Conservation (phyloP, 2,797 vertebrate species). For the Apogon hyalosoma region DNA sequence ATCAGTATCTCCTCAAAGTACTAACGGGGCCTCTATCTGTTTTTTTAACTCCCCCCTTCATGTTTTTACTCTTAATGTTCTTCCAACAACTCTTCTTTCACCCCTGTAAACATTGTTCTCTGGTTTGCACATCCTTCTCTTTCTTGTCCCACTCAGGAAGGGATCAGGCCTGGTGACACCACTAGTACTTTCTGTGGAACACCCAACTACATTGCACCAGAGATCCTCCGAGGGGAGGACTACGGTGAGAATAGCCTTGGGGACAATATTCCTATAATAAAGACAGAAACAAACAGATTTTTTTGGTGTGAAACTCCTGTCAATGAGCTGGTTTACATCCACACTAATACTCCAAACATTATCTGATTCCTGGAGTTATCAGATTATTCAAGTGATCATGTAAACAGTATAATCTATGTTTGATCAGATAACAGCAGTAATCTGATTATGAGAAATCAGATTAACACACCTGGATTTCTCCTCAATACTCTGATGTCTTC, state of each 20-base stretch:
- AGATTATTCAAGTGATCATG: no score
- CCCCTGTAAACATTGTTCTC: neutral
- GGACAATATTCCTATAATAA: neutral
- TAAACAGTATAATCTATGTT: no score
- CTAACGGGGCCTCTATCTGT: constrained; percentile 1
- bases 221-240: constrained; percentile 97
- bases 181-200: constrained; percentile 99
- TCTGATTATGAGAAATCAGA: no score
- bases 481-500: no score
- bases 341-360: no score
- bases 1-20: constrained; percentile 22
- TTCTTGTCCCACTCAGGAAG: constrained; percentile 85
- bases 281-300: neutral
- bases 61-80: neutral
- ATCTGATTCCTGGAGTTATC: no score
- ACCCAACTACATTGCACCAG: constrained; percentile 97
- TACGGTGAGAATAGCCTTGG: constrained; percentile 86
- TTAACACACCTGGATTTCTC: no score
- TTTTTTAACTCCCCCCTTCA: no score
- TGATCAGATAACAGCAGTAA: no score
- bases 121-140: neutral
- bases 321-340: no score
- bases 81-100: neutral
- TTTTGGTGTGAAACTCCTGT: neutral
- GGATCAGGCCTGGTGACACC: constrained; percentile 96